phyloP scores from a whole-genome alignment of 2,113 vertebrate genomes.

The Glaucidium brasilianum region DNA sequence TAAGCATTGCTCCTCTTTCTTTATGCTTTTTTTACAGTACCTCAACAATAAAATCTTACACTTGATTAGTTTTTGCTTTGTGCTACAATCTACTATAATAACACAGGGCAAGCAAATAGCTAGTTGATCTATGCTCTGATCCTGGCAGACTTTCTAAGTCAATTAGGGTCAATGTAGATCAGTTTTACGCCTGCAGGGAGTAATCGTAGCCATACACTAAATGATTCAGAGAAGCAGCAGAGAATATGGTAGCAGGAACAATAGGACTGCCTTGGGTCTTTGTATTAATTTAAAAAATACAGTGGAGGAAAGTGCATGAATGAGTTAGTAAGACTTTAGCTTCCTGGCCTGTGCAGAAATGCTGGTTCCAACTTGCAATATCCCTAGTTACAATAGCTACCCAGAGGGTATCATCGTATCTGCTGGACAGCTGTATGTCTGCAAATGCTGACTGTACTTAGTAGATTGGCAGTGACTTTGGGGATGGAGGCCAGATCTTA shows the following conservation, averaged over 20 bases:
- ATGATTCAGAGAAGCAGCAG: not conserved
- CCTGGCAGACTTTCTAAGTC: not conserved
- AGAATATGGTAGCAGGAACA: not conserved
- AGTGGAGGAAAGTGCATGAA: not conserved
- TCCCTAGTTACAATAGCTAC: not conserved
- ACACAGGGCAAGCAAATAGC: not conserved
- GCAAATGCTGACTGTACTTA: not conserved
- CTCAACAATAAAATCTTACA: not conserved
- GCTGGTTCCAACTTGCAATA: not conserved
- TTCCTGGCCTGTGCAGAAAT: not conserved
- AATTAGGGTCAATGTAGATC: constrained; percentile 7
- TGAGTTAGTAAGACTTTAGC: not conserved
- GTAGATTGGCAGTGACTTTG: not conserved
- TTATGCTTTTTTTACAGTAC: not conserved
- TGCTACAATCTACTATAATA: not conserved
- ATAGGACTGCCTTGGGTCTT: not conserved
- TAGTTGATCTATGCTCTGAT: not conserved
- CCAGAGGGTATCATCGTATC: not conserved
- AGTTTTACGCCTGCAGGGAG: not conserved
- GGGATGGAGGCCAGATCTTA: not conserved
- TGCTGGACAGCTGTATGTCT: not conserved
- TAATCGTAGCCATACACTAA: not conserved
- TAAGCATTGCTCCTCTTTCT: not conserved
- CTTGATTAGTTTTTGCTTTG: not conserved
- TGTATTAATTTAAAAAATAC: not conserved